Conservation (phyloP, 2,113 vertebrate species). For the Callithrix jacchus region DNA sequence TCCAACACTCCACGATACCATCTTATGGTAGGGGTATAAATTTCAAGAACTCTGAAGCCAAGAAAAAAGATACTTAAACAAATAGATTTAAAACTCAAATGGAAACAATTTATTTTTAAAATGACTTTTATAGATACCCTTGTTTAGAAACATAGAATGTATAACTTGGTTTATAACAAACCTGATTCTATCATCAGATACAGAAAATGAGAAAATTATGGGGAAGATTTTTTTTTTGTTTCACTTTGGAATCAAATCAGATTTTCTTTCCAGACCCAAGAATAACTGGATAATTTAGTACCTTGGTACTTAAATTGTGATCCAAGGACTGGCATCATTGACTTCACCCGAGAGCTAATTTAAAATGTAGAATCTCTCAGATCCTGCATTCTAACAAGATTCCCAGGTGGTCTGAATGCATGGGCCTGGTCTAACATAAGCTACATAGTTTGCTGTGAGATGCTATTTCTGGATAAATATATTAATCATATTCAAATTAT, state of each 20-base stretch:
- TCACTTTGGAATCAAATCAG: neutral
- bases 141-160: conserved; percentile 4
- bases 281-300: neutral
- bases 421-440: neutral
- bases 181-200: conserved; percentile 6
- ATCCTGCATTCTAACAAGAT: neutral
- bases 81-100: neutral
- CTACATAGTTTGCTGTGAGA: too few species aligned
- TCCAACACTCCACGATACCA: neutral
- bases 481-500: neutral
- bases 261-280: neutral
- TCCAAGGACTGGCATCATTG: neutral
- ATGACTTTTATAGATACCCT: neutral
- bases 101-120: neutral
- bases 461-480: neutral
- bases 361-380: neutral
- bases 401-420: neutral
- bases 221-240: neutral
- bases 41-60: conserved; percentile 4
- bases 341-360: neutral
- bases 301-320: neutral
- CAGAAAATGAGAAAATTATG: conserved; percentile 2
- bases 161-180: conserved; percentile 1
- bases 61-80: neutral
- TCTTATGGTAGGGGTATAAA: neutral